phyloP scores from a whole-genome alignment of 2,797 vertebrate species.

The Champsocephalus esox region DNA sequence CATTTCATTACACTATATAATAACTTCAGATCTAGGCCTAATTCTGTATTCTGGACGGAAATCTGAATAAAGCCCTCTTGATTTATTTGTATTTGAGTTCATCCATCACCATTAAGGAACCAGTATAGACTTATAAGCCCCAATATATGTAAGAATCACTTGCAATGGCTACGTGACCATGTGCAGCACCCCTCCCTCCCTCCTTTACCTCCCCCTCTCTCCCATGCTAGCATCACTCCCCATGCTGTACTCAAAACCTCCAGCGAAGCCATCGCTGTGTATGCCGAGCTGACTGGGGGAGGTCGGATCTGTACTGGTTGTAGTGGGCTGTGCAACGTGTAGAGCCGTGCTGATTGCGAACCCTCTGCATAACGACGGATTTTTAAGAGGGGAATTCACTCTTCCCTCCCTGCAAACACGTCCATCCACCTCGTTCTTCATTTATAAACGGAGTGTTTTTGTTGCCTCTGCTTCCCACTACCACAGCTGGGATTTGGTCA shows the following conservation, averaged over 20 bases:
- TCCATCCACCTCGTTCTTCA: not conserved
- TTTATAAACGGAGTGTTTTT: not conserved
- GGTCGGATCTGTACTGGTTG: conserved; percentile 67
- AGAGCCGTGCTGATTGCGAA: conserved; percentile 47
- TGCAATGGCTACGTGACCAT: conserved; percentile 65
- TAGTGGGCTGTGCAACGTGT: conserved; percentile 54
- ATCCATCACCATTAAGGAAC: not conserved
- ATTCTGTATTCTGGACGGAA: not conserved
- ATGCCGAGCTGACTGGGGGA: conserved; percentile 52
- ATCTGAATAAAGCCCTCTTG: not conserved
- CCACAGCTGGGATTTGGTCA: not conserved
- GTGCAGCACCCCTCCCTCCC: conserved; percentile 34
- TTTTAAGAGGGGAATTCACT: not conserved
- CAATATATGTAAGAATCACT: conserved; percentile 23
- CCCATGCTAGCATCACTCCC: conserved; percentile 54
- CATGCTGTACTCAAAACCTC: conserved; percentile 53
- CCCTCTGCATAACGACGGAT: conserved; percentile 3
- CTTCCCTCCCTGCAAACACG: not conserved
- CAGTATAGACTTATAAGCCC: not conserved
- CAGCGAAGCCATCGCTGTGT: conserved; percentile 36
- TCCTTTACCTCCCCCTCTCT: conserved; percentile 1
- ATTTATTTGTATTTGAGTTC: not conserved
- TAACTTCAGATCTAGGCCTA: not conserved
- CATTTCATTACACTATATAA: not conserved
- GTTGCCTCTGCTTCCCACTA: not conserved